phyloP scores from a whole-genome alignment of 2,797 vertebrate species.

The Hydrophis major region DNA sequence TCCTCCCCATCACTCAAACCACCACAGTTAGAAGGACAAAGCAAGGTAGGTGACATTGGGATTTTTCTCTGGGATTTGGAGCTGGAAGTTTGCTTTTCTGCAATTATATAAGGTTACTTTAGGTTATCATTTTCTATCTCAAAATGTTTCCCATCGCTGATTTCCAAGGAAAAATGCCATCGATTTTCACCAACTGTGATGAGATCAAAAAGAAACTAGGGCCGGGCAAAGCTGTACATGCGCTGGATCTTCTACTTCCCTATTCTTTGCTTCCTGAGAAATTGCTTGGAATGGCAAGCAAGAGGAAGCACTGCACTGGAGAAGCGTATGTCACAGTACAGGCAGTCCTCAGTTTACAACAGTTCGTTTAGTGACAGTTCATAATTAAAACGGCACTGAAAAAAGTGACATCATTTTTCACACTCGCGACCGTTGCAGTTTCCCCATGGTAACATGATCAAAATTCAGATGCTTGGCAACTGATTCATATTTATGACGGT shows the following conservation, averaged over 20 bases:
- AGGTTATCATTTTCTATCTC: not conserved
- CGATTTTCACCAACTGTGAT: not conserved
- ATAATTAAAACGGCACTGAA: not conserved
- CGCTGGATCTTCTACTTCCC: not conserved
- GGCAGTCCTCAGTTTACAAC: not conserved
- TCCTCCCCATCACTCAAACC: not conserved
- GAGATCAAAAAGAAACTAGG: not conserved
- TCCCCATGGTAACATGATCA: not conserved
- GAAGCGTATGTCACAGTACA: too few relatives aligned
- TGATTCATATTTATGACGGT: not conserved
- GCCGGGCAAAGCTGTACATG: not conserved
- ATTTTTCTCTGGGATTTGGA: not conserved
- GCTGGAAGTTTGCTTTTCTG: not conserved
- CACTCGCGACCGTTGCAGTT: accelerated
- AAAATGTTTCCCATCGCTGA: not conserved
- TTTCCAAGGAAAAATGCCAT: not conserved
- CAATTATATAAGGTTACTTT: not conserved
- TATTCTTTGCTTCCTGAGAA: not conserved
- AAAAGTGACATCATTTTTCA: not conserved
- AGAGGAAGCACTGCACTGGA: not conserved
- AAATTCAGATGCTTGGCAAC: not conserved
- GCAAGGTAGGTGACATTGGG: not conserved
- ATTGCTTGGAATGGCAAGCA: not conserved
- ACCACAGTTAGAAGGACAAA: not conserved
- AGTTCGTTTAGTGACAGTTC: not conserved